A percentile compares a stretch with the other conserved stretches of the same genome.
These are phyloP conservation scores for Amniataba percoides DNA, from an alignment of 2,797 vertebrate species.

Conservation along the genomic window DNA sequence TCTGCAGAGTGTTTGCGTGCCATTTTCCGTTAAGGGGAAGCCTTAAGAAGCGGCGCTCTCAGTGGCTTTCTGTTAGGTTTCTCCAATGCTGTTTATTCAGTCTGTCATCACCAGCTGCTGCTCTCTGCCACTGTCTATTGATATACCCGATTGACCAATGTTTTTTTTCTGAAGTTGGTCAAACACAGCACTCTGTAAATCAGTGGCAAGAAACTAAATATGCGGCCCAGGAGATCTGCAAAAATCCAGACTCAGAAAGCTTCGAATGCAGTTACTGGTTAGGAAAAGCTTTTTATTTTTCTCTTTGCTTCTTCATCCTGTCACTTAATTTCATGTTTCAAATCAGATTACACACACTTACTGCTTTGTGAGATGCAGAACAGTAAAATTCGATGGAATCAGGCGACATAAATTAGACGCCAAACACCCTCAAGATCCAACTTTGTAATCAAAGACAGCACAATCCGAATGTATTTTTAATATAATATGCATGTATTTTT, in stretches of 20 bases:
- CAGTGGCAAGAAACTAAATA: conserved; percentile 21
- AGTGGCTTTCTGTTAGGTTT: conserved; percentile 59
- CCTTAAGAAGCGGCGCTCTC: conserved; percentile 27
- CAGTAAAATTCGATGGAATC: conserved; percentile 21
- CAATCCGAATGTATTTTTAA: neutral
- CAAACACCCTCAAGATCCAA: conserved; percentile 8
- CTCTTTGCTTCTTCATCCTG: conserved; percentile 1
- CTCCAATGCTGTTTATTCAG: conserved; percentile 57
- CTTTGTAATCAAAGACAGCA: conserved; percentile 1
- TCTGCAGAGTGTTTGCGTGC: conserved; percentile 42
- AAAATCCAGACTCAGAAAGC: neutral
- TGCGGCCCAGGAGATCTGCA: conserved; percentile 10
- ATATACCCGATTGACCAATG: conserved; percentile 42
- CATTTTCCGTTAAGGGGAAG: conserved; percentile 45
- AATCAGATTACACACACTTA: conserved; percentile 13
- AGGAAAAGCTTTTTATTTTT: neutral
- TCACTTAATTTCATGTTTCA: conserved; percentile 10
- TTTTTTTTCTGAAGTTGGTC: conserved; percentile 37
- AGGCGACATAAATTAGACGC: conserved; percentile 23
- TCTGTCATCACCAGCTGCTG: conserved; percentile 68
- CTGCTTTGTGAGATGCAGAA: conserved; percentile 16
- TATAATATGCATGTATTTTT: too few species aligned
- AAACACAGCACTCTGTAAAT: conserved; percentile 48
- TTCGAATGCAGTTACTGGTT: neutral
- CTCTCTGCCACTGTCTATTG: conserved; percentile 58